Evolutionary conservation across 2,113 vertebrate genomes (phyloP), one percentile per base, ranked within the genome.

Genomic region (Pogona vitticeps): DNA sequence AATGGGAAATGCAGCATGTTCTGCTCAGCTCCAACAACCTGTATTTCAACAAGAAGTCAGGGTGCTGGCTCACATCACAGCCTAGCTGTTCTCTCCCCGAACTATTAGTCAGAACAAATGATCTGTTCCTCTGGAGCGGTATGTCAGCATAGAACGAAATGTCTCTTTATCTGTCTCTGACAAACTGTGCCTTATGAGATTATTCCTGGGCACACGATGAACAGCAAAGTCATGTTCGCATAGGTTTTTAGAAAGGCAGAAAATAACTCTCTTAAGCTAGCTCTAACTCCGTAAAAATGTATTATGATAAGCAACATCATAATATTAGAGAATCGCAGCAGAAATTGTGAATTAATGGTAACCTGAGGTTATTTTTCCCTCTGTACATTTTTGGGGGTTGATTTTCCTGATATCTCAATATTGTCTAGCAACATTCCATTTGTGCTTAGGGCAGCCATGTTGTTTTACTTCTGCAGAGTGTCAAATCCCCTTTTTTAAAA

Each of bases 51-150:
- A 68, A 77, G 73, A 83, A 88, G 79, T 83, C 0, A 67, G 76
- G 63, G 33, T 33, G 52, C 70, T 88, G 80, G 67, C 82, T 85
- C 26, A 3, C 85, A 65, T 83, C 87, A 38, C 72, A 80, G 61
- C 52, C 36, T 73, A 40, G 42, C 46, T 52, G 56, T 70, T 63
- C 67, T 88, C 61, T 1, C 42, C 76, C 88, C 87, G 63, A 90
- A 76, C 84, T 85, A 0, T 90, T 86, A 82, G 86, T 92, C 90
- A 86, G 86, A 89, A 86, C 42, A 89, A 90, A 18, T 80, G 82
- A 91, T 91, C 87, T 86, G 68, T 71, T 83, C 81, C 65, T 92
- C 84, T 88, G 86, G 91, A 93, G 80, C 38, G 2, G 17, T 23
- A 17, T 72, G 61, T 70, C 89, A 36, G 65, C 59, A 68, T 82